Conservation (phyloP, 2,888 invertebrate genomes). For the Venustoraphidia nigricollis region DNA sequence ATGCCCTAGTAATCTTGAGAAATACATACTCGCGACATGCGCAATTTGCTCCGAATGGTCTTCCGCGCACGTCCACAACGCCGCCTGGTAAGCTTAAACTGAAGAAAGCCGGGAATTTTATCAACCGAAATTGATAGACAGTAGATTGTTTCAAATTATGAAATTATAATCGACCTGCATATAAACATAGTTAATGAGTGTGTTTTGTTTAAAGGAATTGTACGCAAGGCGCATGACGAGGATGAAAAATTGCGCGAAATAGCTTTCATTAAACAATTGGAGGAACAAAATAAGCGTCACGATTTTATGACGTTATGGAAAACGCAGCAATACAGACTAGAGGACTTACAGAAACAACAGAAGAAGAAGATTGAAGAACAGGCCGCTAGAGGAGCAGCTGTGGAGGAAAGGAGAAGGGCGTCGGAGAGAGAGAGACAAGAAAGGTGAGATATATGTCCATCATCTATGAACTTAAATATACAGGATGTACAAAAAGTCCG, state of each 20-base stretch:
- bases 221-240: conserved; percentile 93
- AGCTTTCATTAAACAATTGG: conserved; percentile 90
- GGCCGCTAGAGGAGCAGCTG: conserved; percentile 90
- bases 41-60: no score
- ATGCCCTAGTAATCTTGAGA: no score
- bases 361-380: conserved; percentile 78
- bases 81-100: no score
- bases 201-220: conserved; percentile 39
- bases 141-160: no score
- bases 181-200: neutral
- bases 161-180: no score
- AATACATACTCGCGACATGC: no score
- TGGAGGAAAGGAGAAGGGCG: conserved; percentile 72
- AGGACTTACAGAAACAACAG: conserved; percentile 75
- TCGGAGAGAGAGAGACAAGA: conserved; percentile 71
- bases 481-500: no score
- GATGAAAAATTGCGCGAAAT: conserved; percentile 94
- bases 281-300: conserved; percentile 85
- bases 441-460: conserved; percentile 22
- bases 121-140: no score
- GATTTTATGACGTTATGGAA: conserved; percentile 77
- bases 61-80: no score
- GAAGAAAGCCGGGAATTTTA: no score
- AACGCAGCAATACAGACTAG: conserved; percentile 53
- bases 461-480: no score